Evolutionary conservation across 2,888 invertebrate species (phyloP).

Genomic region (Cenopis cana): DNA sequence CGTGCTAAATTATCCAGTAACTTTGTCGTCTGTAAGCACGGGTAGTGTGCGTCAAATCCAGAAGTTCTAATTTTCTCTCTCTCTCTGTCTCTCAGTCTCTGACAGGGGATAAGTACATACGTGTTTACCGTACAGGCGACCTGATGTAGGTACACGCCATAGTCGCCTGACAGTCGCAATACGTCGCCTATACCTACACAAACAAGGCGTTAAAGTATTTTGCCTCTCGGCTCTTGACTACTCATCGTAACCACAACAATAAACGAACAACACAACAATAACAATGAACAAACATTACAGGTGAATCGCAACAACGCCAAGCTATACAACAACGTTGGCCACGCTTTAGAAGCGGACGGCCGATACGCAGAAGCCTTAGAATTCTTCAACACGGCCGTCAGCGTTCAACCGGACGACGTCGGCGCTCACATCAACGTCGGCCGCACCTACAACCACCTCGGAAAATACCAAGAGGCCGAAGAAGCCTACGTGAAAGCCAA

Average conservation of each 20-base stretch:
- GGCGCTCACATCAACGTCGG: constrained; percentile 99
- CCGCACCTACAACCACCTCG: constrained; percentile 96
- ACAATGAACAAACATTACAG: constrained; percentile 88
- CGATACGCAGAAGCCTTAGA: constrained; percentile 91
- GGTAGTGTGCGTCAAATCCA: no score
- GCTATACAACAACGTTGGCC: constrained; percentile 98
- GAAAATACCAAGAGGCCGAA: constrained; percentile 91
- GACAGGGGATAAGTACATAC: no score
- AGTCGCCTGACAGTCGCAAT: no score
- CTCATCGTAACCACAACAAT: constrained; percentile 36
- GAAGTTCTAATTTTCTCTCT: no score
- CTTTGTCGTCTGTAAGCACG: no score
- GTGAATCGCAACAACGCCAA: constrained; percentile 97
- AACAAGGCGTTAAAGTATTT: neutral
- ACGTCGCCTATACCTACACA: no score
- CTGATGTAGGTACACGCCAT: no score
- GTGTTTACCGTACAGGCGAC: no score
- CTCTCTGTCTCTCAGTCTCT: no score
- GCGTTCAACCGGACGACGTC: constrained; percentile 97
- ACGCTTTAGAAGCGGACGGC: constrained; percentile 93
- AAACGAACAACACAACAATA: no score
- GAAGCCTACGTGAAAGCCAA: constrained; percentile 96
- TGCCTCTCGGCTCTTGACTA: neutral
- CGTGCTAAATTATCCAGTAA: no score
- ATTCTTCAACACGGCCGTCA: constrained; percentile 96